Base-by-base conservation (phyloP, 2,888 invertebrate species). In the Nomada lathburiana region DNA sequence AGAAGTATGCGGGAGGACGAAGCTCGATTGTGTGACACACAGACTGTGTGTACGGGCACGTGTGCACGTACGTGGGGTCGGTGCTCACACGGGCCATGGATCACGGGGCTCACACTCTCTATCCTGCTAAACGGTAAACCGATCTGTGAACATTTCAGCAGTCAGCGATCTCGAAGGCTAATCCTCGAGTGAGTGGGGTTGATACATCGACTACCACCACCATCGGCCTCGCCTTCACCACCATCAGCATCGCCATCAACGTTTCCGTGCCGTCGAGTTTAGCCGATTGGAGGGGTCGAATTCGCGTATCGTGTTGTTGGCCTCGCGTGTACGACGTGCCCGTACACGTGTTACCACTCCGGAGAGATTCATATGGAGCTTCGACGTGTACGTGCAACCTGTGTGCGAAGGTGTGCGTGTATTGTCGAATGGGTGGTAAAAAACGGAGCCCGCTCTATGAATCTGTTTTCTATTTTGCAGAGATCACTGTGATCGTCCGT, bases 141-240 rank as follows among this genome's bases (percentile, higher is more conserved):
- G 93, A 93, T 93, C 93, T 93, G 93, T 93, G 93, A 93, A 93
- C 93, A 93, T 93, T 93, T 93, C 93, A 93, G 92, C 93, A 93
- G 93, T 93, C 93, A 93, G 93, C 93, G 93, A 92, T 92, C 92
- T 92, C 93, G 88, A 90, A 92, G 92, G 93, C 93, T 93, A 93
- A 93, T 93, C 93, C 92, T 85, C 84, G 89, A 86, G 91, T 84
- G 91, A 92, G 91, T 88, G 91, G 93, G 92, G 92, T 91, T 90
- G 92, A 92, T 92, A 92, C 92, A 92, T 91, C 89, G 87, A 89
- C 90, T 86, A 84, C 82, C 63, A 82, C 79, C 84, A 80, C 80
- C 75, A 79, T 71, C 74, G 72, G 79, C 77, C 76, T 81, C 80
- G 67, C 74, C 67, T 52, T 70, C 73, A 73, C 74, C 76, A 65